Evolutionary conservation across 2,888 invertebrate species (phyloP), one percentile per base, ranked within the genome.

Genomic region (Argyresthia albistria): DNA sequence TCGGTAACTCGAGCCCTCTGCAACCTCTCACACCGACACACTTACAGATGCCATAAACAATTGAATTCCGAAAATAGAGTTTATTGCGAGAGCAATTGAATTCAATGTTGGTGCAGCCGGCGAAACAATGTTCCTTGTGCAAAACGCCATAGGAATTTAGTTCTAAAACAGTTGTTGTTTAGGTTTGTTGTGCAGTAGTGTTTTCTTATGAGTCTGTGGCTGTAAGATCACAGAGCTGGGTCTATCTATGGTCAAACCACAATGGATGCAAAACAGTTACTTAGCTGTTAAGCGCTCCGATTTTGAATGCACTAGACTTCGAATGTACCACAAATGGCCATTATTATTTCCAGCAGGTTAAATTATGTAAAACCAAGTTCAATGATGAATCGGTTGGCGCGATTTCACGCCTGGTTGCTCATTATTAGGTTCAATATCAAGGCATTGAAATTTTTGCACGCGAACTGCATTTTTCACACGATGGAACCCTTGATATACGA

Each of bases 31-130:
- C 61, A 62, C 74, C 74, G 73, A 69, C 75, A 74, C 68, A 77
- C 75, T 74, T 74, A 62, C 61, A 67, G 66, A 64, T 66, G 67
- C 69, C 71, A 76, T 76, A 78, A 79, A 79, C 79, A 79, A 77
- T 74, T 70, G 65, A 69, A 73, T 63, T 63, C 71, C 68, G 65
- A 76, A 80, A 78, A 82, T 80, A 80, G 75, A 72, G 74, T 80
- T 79, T 81, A 81, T 80, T 78, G 64, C 74, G 55, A 65, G 60
- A 73, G 76, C 75, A 76, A 74, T 81, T 80, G 76, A 73, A 80
- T 77, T 75, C 77, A 81, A 80, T 81, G 75, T 80, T 69, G 74
- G 65, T 70, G 62, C 66, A 73, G 65, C 61, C 62, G 60, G 62
- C 62, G 57, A 55, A 66, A 69, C 70, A 76, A 69, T 70, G 69